Evolutionary conservation across 1,140 invertebrate species (phyloP).

Genomic region (Adoxophyes honmai): DNA sequence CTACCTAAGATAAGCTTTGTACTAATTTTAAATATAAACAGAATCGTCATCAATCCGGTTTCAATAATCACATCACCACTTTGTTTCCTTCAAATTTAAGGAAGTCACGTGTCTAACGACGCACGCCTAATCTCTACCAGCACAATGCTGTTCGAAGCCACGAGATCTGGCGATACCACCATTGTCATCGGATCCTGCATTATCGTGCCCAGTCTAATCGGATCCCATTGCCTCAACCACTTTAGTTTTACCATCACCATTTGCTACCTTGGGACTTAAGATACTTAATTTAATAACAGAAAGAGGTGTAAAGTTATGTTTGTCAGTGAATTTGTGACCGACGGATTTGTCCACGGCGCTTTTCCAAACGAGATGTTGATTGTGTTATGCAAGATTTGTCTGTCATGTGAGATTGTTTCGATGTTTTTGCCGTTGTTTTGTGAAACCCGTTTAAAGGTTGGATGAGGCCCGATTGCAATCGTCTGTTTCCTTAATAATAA

Average conservation of each 20-base stretch:
- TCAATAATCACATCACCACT: too few species aligned
- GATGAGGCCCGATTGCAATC: slow-evolving; percentile 8
- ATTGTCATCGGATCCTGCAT: slow-evolving; percentile 50
- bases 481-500: slow-evolving; percentile 4
- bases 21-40: too few species aligned
- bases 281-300: not conserved
- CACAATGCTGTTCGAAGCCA: slow-evolving; percentile 14
- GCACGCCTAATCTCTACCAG: slow-evolving; percentile 7
- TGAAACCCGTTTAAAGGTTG: slow-evolving; percentile 10
- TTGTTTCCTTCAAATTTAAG: not conserved
- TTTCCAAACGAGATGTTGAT: slow-evolving; percentile 63
- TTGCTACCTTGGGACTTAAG: slow-evolving; percentile 18
- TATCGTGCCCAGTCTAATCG: slow-evolving; percentile 63
- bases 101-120: slow-evolving; percentile 9
- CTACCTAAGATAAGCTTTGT: too few species aligned
- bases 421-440: slow-evolving; percentile 17
- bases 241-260: not conserved
- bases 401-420: slow-evolving; percentile 36
- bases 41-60: too few species aligned
- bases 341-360: slow-evolving; percentile 59
- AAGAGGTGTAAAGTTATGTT: slow-evolving; percentile 2
- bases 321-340: slow-evolving; percentile 43
- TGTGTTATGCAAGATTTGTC: slow-evolving; percentile 54
- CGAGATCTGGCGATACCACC: slow-evolving; percentile 35
- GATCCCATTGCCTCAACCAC: slow-evolving; percentile 41